Base-by-base conservation (phyloP, 2,797 vertebrate genomes). In the Denticeps clupeoides region DNA sequence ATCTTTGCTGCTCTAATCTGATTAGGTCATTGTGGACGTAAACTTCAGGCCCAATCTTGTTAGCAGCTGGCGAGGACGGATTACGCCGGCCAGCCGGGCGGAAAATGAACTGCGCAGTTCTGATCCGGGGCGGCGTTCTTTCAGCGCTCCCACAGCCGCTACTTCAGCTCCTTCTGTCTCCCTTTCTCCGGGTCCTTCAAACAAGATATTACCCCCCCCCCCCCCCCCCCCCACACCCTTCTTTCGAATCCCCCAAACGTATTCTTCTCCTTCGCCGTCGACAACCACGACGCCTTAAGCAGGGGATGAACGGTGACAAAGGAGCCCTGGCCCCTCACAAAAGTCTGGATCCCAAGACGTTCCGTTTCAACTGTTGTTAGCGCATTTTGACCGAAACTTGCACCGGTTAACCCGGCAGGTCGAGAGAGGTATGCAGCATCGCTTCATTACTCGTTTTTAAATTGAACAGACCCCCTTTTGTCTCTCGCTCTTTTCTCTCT, bases 21-120 rank as follows among this genome's bases (percentile, higher is more conserved):
- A 99, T 97, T 99, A 99, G 91, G 88, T 92, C 91, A 95, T 96
- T 97, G 94, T 97, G 90, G 86, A 91, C 93, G 92, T 97, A 96
- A 99, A 97, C 91, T 96, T 96, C 91, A 97, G 90, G 95, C 89
- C 88, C 93, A 97, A 96, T 97, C 93, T 99, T 99, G 93, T 99
- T 97, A 97, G 93, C 94, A 97, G 93, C 94, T 99, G 94, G 93
- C 86, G 84, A 79, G 88, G 87, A 85, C 94, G 89, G 93, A 95
- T 99, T 96, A 97, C 87, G 82, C 83, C 75, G 70, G 80, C 87
- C 91, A 93, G 85, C 97, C 93, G 94, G 88, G 87, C 93, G 92
- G 93, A 96, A 97, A 97, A 95, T 95, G 89, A 97, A 95, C 89
- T 93, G 90, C 94, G 90, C 91, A 94, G 89, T 89, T 89, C 87